phyloP scores from a whole-genome alignment of 2,113 vertebrate genomes.

The Microtus oregoni region DNA sequence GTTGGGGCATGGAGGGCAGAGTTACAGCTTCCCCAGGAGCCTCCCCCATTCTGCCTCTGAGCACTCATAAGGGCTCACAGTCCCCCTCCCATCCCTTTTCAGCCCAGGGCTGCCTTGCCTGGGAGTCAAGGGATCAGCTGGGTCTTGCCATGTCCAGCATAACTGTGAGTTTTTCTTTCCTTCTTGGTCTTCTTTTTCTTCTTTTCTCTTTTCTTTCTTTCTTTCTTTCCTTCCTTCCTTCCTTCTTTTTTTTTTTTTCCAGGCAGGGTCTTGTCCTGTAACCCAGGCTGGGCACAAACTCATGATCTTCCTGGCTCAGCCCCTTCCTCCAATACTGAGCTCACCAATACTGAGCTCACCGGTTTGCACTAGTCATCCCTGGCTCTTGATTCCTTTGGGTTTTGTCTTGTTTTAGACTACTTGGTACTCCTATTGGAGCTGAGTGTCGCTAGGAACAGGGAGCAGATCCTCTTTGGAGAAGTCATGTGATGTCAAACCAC shows the following conservation, averaged over 20 bases:
- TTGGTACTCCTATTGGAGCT: background rate
- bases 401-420: background rate
- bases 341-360: background rate
- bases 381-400: background rate
- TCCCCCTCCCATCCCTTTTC: background rate
- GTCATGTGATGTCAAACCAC: too few relatives aligned
- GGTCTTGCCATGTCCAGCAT: background rate
- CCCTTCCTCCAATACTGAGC: background rate
- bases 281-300: background rate
- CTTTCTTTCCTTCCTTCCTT: too few relatives aligned
- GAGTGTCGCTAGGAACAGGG: background rate
- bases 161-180: too few relatives aligned
- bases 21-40: background rate
- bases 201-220: background rate
- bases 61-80: background rate
- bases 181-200: too few relatives aligned
- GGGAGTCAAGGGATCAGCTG: background rate
- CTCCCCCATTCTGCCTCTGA: background rate
- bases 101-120: background rate
- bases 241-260: too few relatives aligned
- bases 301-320: background rate
- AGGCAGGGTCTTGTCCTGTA: too few relatives aligned
- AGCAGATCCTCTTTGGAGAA: background rate
- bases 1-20: accelerated
- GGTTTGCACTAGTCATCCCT: background rate